Percentiles rank a stretch among this genome's conserved stretches.
These are phyloP conservation scores for Gari tellinella DNA, from an alignment of 2,888 invertebrate genomes.

Conservation along the genomic window DNA sequence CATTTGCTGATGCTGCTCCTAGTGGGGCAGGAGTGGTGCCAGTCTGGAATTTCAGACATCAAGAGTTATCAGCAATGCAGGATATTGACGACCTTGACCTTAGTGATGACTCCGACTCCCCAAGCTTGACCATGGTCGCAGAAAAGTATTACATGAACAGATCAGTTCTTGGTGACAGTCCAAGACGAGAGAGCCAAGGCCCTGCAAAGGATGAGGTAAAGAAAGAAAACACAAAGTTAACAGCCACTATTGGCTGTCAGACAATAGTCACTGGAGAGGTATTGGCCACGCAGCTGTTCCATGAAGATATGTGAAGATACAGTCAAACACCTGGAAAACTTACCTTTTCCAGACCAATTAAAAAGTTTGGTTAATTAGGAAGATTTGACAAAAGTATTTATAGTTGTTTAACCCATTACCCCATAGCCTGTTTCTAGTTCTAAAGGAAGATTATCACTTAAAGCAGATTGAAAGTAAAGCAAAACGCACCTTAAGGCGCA, in stretches of 20 bases:
- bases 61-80: constrained; percentile 75
- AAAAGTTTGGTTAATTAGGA: no score
- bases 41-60: constrained; percentile 82
- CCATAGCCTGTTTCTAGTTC: no score
- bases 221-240: constrained; percentile 51
- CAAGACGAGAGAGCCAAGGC: constrained; percentile 19
- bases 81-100: constrained; percentile 78
- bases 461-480: no score
- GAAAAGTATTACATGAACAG: constrained; percentile 83
- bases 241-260: constrained; percentile 78
- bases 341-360: no score
- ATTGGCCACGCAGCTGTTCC: constrained; percentile 83
- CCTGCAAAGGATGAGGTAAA: constrained; percentile 10
- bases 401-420: no score
- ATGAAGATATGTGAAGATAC: constrained; percentile 76
- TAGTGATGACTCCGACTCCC: constrained; percentile 74
- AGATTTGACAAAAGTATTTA: no score
- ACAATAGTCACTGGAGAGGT: constrained; percentile 84
- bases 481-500: no score
- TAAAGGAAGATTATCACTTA: no score
- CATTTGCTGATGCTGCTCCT: constrained; percentile 81
- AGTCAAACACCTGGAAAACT: no score
- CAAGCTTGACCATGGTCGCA: constrained; percentile 81
- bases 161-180: constrained; percentile 79
- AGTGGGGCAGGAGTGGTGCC: constrained; percentile 83